phyloP scores from a whole-genome alignment of 1,140 invertebrate species.

The Cydia amplana region DNA sequence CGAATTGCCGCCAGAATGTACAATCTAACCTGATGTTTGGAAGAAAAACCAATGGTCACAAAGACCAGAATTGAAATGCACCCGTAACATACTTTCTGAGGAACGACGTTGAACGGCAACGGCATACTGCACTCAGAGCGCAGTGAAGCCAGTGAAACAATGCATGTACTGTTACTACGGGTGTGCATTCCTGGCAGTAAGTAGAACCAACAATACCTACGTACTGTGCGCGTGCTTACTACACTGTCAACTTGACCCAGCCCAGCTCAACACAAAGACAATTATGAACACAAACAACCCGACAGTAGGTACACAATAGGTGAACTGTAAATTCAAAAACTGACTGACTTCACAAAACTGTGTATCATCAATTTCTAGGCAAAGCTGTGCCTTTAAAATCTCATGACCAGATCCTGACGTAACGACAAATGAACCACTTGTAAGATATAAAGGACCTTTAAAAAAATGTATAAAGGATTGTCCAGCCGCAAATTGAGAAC shows the following conservation, averaged over 20 bases:
- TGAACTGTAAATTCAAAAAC: no score
- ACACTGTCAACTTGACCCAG: background rate
- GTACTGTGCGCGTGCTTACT: background rate
- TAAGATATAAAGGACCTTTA: no score
- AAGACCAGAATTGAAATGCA: background rate
- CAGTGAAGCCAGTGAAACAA: slow-evolving; percentile 12
- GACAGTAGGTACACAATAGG: no score
- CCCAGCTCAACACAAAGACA: background rate
- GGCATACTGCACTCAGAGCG: background rate
- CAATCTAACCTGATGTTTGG: background rate
- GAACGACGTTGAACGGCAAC: slow-evolving; percentile 1
- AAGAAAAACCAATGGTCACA: background rate
- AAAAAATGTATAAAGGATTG: no score
- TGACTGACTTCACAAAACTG: no score
- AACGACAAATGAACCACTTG: no score
- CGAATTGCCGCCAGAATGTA: background rate
- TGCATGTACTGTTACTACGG: background rate
- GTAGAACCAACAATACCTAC: background rate
- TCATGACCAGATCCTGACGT: no score
- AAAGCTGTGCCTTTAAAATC: no score
- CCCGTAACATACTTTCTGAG: background rate
- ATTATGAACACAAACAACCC: no score
- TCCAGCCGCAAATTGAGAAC: no score
- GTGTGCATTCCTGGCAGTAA: background rate
- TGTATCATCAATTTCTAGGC: no score